Conservation (phyloP, 2,888 invertebrate genomes). For the Synanthedon andrenaeformis region DNA sequence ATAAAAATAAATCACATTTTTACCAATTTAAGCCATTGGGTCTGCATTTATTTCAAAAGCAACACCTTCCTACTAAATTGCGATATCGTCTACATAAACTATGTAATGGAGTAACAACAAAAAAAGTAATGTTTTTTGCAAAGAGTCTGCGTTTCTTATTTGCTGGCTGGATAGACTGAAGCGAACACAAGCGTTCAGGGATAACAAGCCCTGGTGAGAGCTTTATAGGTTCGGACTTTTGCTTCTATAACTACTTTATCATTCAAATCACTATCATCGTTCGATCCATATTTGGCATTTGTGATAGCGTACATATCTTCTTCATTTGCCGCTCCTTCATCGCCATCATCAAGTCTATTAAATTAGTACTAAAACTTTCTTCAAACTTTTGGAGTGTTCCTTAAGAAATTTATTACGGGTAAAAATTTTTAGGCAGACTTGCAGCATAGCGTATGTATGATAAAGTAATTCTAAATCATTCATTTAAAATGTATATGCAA, state of each 20-base stretch:
- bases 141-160: conserved; percentile 67
- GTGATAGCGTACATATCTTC: conserved; percentile 2
- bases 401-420: no score
- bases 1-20: no score
- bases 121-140: conserved; percentile 62
- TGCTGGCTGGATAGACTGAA: conserved; percentile 69
- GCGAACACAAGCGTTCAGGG: conserved; percentile 69
- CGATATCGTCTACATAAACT: conserved; percentile 14
- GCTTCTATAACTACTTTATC: conserved; percentile 50
- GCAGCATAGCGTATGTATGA: background rate
- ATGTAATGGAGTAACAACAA: conserved; percentile 29
- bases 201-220: conserved; percentile 72
- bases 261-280: conserved; percentile 32
- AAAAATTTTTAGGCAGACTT: background rate
- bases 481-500: no score
- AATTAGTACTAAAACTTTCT: no score
- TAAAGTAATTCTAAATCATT: no score
- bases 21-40: no score
- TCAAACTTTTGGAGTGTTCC: no score
- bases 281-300: conserved; percentile 23
- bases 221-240: conserved; percentile 68
- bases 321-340: conserved; percentile 8
- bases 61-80: conserved; percentile 23
- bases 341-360: conserved; percentile 15
- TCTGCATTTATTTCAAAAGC: background rate